Evolutionary conservation across 2,113 vertebrate genomes (phyloP), one percentile per base, ranked within the genome.

Genomic region (Zosterops japonicus): DNA sequence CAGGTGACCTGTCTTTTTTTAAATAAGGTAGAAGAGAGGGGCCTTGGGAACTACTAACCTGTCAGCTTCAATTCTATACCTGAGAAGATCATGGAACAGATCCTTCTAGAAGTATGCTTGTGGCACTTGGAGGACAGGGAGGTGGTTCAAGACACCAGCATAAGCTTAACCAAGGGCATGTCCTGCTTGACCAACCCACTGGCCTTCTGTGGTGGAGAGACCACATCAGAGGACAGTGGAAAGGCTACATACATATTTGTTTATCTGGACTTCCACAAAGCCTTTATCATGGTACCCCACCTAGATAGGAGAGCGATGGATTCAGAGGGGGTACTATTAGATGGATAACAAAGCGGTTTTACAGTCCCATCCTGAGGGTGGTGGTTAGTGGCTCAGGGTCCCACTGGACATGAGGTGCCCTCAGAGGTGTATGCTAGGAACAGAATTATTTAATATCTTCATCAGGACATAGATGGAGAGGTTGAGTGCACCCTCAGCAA

Each of bases 161-260:
- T 16, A 11, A 44, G 24, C 20, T 68, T 60, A 23, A 53, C 12
- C 13, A 29, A 39, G 33, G 15, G 5, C 68, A 39, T 12, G 33
- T 67, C 46, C 52, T 82, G 19, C 13, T 22, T 74, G 39, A 53
- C 33, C 33, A 28, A 12, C 11, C 23, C 6, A 8, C 4, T 59
- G 18, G 12, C 8, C 8, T 44, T 74, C 15, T 59, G 5, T 74
- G 23, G 6, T 81, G 14, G 23, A 44, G 6, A 24, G 27, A 44
- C 27, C 18, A 2, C 52, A 23, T 65, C 15, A 39, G 15, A 29
- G 16, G 23, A 44, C 13, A n/a, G 39, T 13, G 13, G 46, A 35
- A 52, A 60, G 9, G n/a, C 61, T 59, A 13, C 28, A 18, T 39
- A 31, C 2, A 18, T 39, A 31, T 2, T 53, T 0, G 0, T 49